Evolutionary conservation across 2,888 invertebrate species (phyloP).

Genomic region (Malthinus flaveolus): DNA sequence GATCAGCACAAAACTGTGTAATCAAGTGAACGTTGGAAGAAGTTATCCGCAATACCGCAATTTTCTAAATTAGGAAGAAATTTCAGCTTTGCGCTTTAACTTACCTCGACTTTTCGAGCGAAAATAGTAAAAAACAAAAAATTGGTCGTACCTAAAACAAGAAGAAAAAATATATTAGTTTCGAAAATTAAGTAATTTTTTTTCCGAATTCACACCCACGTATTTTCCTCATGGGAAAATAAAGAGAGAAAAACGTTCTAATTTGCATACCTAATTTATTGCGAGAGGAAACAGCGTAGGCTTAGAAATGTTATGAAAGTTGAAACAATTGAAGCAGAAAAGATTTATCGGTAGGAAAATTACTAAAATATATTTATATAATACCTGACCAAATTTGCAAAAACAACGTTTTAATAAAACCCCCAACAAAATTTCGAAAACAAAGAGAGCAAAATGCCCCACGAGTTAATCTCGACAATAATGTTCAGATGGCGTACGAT

Average conservation of each 20-base stretch:
- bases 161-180: no score
- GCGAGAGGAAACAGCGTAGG: constrained; percentile 25
- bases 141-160: no score
- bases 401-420: constrained; percentile 7
- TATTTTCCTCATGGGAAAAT: no score
- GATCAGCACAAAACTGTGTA: no score
- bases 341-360: constrained; percentile 21
- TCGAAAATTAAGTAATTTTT: not conserved
- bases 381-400: constrained; percentile 2
- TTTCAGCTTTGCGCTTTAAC: no score
- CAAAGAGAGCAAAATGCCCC: constrained; percentile 2
- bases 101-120: no score
- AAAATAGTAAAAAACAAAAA: no score
- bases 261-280: constrained; percentile 29
- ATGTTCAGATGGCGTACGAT: constrained; percentile 5
- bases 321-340: constrained; percentile 19
- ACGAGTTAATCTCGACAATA: constrained; percentile 2
- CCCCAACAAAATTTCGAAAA: not conserved
- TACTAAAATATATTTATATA: constrained; percentile 5
- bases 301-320: constrained; percentile 24
- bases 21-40: no score
- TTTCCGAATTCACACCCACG: constrained; percentile 6
- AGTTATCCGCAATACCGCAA: no score
- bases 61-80: no score
- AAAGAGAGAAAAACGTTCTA: constrained; percentile 23